Evolutionary conservation across 64 coral and sea anemone species (phyloP).

Genomic region (Montipora foliosa): DNA sequence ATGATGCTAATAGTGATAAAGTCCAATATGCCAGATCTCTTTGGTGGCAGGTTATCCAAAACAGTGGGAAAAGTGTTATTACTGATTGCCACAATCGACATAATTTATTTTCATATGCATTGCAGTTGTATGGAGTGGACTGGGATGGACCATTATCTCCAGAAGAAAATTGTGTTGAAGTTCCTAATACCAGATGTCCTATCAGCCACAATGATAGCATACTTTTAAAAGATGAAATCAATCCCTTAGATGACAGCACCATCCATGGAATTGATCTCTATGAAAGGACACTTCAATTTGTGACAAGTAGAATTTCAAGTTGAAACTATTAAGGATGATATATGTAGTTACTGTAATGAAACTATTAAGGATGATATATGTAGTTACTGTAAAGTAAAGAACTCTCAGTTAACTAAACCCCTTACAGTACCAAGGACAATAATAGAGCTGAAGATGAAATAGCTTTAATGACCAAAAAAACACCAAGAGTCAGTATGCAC

Average conservation of each 20-base stretch:
- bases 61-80: not conserved
- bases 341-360: not conserved
- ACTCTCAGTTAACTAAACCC: conserved; percentile 16
- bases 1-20: not conserved
- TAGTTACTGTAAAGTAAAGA: not conserved
- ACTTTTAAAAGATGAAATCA: conserved; percentile 29
- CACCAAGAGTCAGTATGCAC: conserved; percentile 1
- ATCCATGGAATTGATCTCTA: conserved; percentile 61
- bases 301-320: conserved; percentile 27
- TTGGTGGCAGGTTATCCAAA: conserved; percentile 20
- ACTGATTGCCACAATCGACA: conserved; percentile 7
- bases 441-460: not conserved
- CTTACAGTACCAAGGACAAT: not conserved
- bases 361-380: not conserved
- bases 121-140: conserved; percentile 55
- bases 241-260: conserved; percentile 43
- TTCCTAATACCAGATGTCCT: conserved; percentile 34
- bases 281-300: conserved; percentile 35
- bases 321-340: not conserved
- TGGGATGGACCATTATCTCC: conserved; percentile 48
- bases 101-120: not conserved
- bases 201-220: not conserved
- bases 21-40: conserved; percentile 9
- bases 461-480: conserved; percentile 7
- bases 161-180: conserved; percentile 18